Percentiles rank a stretch among this genome's conserved stretches.
These are phyloP conservation scores for Zaprionus lineosus DNA, from an alignment of 2,888 invertebrate genomes.

Conservation along the genomic window DNA sequence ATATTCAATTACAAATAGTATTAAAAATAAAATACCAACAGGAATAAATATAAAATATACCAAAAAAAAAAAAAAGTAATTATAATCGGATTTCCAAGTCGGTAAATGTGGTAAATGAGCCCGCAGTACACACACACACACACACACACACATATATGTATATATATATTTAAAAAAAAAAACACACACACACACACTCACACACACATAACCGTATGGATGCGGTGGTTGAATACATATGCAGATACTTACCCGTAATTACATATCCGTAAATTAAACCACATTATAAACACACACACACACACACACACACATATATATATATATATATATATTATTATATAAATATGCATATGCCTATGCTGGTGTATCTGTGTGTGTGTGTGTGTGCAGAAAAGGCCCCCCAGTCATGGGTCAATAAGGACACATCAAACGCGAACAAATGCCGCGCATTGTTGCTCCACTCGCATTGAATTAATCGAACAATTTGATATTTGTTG, in stretches of 20 bases:
- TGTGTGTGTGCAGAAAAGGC: no score
- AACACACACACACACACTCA: neutral
- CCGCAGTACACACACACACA: conserved; percentile 1
- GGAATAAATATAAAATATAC: conserved; percentile 6
- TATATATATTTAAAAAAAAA: no score
- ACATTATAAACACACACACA: no score
- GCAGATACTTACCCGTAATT: conserved; percentile 21
- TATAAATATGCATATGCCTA: no score
- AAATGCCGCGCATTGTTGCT: neutral
- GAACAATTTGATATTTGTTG: neutral
- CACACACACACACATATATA: neutral
- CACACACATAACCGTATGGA: no score
- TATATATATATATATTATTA: no score
- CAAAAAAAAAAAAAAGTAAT: conserved; percentile 25
- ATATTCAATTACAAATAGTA: conserved; percentile 21
- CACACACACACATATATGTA: neutral
- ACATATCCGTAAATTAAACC: conserved; percentile 25
- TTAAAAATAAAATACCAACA: no score
- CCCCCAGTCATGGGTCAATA: conserved; percentile 48
- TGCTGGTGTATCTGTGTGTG: no score
- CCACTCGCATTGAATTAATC: neutral
- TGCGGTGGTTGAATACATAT: neutral
- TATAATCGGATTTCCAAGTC: conserved; percentile 65
- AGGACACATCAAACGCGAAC: conserved; percentile 19
- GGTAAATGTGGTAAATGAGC: conserved; percentile 52